A percentile compares a stretch with the other conserved stretches of the same genome.
phyloP scores from a whole-genome alignment of 2,113 vertebrate genomes.

The Melanostigma gelatinosum region DNA sequence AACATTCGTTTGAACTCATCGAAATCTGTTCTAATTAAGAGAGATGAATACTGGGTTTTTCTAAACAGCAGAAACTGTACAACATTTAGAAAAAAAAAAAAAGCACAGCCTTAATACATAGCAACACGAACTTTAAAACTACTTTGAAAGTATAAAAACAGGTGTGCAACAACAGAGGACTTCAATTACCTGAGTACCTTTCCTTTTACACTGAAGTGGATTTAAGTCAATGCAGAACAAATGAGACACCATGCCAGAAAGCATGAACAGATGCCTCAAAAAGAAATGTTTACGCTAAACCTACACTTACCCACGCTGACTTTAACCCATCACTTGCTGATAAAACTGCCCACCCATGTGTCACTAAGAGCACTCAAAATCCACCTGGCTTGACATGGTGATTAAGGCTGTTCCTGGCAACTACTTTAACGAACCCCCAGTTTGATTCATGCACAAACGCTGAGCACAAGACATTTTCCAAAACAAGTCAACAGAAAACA shows the following conservation, averaged over 20 bases:
- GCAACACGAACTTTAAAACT: conserved; percentile 40
- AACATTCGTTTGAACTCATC: conserved; percentile 62
- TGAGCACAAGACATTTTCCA: conserved; percentile 16
- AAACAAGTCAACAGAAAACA: conserved; percentile 17
- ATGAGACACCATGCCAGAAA: conserved; percentile 41
- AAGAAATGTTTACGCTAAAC: conserved; percentile 7
- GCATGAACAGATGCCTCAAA: conserved; percentile 32
- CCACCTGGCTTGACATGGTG: conserved; percentile 33
- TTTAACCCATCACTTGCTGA: not conserved
- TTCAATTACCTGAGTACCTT: conserved; percentile 79
- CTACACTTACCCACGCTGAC: not conserved
- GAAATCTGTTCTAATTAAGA: conserved; percentile 21
- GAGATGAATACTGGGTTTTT: conserved; percentile 19
- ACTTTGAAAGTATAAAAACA: conserved; percentile 50
- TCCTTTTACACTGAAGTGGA: conserved; percentile 71
- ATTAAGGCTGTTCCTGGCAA: conserved; percentile 56
- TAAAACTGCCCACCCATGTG: conserved; percentile 4
- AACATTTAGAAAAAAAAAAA: conserved; percentile 23
- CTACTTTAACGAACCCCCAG: conserved; percentile 11
- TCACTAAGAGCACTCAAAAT: conserved; percentile 22
- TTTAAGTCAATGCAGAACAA: conserved; percentile 48
- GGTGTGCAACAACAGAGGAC: conserved; percentile 67
- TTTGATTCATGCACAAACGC: conserved; percentile 37
- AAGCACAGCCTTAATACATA: conserved; percentile 37
- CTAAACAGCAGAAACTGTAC: conserved; percentile 49